Conservation (phyloP, 2,888 invertebrate genomes). For the Drosophila sordidapex region DNA sequence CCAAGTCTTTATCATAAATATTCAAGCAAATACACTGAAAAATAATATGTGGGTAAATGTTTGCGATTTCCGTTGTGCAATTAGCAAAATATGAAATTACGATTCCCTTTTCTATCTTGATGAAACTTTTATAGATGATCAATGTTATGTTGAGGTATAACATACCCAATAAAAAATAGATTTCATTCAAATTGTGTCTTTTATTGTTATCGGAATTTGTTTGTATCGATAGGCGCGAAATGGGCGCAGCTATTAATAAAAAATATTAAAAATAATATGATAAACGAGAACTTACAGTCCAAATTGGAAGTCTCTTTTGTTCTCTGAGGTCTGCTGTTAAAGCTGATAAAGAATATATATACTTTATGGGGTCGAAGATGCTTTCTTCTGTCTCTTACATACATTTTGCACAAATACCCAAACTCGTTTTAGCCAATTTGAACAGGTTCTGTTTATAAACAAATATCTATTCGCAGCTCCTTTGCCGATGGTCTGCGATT, state of each 20-base stretch:
- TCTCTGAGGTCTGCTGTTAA: not conserved
- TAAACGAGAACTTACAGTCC: not conserved
- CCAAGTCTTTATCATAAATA: not conserved
- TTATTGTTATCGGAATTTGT: not conserved
- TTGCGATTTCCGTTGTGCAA: not conserved
- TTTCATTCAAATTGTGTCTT: not conserved
- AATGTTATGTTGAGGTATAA: too few species aligned
- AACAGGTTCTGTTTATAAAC: not conserved
- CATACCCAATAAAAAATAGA: not conserved
- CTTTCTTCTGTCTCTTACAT: not conserved
- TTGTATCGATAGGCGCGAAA: fast-evolving
- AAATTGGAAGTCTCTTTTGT: not conserved
- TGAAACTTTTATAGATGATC: too few species aligned
- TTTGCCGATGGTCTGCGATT: not conserved
- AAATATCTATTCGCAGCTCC: not conserved
- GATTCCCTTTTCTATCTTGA: not conserved
- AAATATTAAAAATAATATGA: too few species aligned
- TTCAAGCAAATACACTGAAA: not conserved
- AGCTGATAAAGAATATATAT: not conserved
- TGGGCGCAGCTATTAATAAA: not conserved
- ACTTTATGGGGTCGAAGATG: not conserved
- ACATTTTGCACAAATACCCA: not conserved
- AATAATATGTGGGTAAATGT: not conserved
- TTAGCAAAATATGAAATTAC: not conserved
- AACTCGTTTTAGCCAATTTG: not conserved